Base-by-base conservation (phyloP, 2,888 invertebrate genomes). In the Liposcelis brunnea region DNA sequence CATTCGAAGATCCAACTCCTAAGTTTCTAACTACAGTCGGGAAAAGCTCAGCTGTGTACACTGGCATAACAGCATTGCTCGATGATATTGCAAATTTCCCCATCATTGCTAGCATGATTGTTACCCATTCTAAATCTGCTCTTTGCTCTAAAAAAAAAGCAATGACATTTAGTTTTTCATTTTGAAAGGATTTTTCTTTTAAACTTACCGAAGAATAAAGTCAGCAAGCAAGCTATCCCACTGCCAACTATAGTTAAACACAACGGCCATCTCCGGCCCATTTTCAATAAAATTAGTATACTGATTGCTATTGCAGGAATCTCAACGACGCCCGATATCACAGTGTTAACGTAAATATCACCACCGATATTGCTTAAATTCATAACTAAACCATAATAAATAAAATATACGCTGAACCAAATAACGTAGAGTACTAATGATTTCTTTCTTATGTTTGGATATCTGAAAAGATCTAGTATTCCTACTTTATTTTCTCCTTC, bases 31-130 rank as follows among this genome's bases (percentile, higher is more conserved):
- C 73, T 48, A 75, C 67, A 2, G 80, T 80, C 1, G 80, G 80
- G 59, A 78, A 80, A 33, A 80, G 61, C 55, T 80, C 80, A 2
- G 79, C 78, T 1, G 79, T 79, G 58, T 74, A 80, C 21, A 80
- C 76, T 1, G 84, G 84, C 67, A 83, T 68, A 54, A 83, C 78
- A 56, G 79, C 82, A 55, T 84, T 85, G 15, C 80, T 78, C 1
- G 79, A 74, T 34, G 81, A 80, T 44, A 84, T 79, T 19, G 79
- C 75, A 55, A 84, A 82, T 64, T 84, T 82, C 56, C 82, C 82
- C 49, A 79, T 69, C 80, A 84, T 81, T 37, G 81, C 70, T 52
- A 81, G 72, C n/a, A 73, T 69, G 35, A 81, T 77, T 61, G 76
- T 74, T 40, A 77, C 58, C 80, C 79, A 80, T 40, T 75, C 70